A percentile compares a stretch with the other conserved stretches of the same genome.
phyloP scores from a whole-genome alignment of 35 echinoderm and acorn worm genomes.

The Eucidaris tribuloides region DNA sequence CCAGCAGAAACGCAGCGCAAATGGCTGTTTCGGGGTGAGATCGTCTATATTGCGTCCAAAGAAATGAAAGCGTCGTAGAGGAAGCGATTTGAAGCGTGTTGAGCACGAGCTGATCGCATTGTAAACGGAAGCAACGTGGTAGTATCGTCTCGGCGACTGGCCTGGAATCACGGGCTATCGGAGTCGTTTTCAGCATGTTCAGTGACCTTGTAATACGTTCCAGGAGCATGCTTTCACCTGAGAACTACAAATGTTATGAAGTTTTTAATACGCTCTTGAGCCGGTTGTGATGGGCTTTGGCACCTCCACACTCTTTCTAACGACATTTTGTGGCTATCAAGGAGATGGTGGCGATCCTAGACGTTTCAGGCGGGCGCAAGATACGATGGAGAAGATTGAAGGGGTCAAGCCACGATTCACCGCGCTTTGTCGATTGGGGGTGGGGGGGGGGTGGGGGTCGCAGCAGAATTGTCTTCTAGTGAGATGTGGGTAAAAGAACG shows the following conservation, averaged over 20 bases:
- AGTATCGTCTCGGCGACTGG: not conserved
- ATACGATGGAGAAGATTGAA: conserved; percentile 13
- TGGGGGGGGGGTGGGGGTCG: too few relatives aligned
- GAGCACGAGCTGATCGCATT: too few relatives aligned
- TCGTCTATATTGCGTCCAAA: too few relatives aligned
- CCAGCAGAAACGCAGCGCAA: too few relatives aligned
- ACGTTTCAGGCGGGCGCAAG: not conserved
- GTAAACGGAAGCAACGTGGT: not conserved
- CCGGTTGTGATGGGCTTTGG: not conserved
- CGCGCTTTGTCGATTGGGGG: not conserved
- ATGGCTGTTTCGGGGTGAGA: too few relatives aligned
- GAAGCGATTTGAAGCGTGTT: too few relatives aligned
- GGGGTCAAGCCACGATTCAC: not conserved
- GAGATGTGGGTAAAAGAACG: too few relatives aligned
- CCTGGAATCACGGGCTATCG: not conserved
- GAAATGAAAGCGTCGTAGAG: too few relatives aligned
- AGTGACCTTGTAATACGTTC: not conserved
- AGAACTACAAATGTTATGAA: not conserved
- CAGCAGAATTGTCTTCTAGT: too few relatives aligned
- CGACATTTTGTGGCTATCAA: not conserved
- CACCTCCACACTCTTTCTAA: not conserved
- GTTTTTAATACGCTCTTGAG: conserved; percentile 10
- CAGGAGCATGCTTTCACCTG: not conserved
- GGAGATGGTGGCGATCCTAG: conserved; percentile 4
- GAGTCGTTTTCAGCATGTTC: not conserved